Evolutionary conservation across 2,113 vertebrate genomes (phyloP).

Genomic region (Grallaria varia): DNA sequence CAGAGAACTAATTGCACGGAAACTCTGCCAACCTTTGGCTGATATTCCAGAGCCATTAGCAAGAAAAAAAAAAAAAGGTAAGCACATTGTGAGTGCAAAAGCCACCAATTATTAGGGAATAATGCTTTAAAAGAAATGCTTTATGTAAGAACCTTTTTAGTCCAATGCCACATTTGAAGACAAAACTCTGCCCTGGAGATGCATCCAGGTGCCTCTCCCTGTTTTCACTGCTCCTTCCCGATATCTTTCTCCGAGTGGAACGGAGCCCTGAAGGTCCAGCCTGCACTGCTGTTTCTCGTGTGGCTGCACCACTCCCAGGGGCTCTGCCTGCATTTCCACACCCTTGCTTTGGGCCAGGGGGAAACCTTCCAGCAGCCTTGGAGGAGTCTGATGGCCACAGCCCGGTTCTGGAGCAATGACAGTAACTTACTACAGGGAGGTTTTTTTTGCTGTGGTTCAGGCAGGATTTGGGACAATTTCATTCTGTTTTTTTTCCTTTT

Average conservation of each 20-base stretch:
- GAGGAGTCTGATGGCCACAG: background rate
- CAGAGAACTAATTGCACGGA: background rate
- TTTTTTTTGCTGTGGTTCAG: background rate
- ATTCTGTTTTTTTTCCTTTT: background rate
- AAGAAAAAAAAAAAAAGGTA: background rate
- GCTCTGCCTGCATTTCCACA: background rate
- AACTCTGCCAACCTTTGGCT: background rate
- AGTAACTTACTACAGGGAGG: background rate
- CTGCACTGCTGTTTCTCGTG: background rate
- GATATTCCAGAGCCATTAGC: background rate
- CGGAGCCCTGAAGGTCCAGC: background rate
- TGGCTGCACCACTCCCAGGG: background rate
- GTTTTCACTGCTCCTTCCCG: background rate
- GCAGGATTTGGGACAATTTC: background rate
- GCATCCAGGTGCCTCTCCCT: background rate
- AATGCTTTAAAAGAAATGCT: background rate
- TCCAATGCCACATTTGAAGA: background rate
- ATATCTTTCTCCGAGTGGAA: background rate
- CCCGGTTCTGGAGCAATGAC: background rate
- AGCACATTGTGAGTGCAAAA: background rate
- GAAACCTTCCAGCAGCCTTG: background rate
- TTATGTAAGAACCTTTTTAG: background rate
- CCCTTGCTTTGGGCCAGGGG: rapidly evolving
- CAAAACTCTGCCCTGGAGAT: background rate
- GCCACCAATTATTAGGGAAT: background rate